A percentile compares a stretch with the other conserved stretches of the same genome.
Evolutionary conservation across 2,113 vertebrate genomes (phyloP).

Genomic region (Macquaria australasica): DNA sequence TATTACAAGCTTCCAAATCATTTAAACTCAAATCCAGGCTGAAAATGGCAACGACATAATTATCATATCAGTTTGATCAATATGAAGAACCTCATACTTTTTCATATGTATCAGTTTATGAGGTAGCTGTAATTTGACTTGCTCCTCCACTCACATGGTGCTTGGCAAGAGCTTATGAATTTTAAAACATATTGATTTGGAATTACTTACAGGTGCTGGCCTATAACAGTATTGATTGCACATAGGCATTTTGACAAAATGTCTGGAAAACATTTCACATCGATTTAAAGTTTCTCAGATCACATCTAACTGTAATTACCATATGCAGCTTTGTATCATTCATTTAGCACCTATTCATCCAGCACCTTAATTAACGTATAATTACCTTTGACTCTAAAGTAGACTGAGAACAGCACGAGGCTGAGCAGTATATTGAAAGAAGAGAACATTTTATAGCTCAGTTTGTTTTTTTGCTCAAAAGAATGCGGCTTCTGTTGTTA

Average conservation of each 20-base stretch:
- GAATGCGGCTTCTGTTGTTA: conserved; percentile 32
- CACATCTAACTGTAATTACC: conserved; percentile 37
- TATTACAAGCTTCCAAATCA: neutral
- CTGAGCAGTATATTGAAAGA: conserved; percentile 6
- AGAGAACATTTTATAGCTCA: conserved; percentile 9
- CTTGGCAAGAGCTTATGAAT: conserved; percentile 49
- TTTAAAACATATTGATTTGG: conserved; percentile 62
- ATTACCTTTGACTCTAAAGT: conserved; percentile 21
- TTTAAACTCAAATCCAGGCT: neutral
- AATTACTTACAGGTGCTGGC: conserved; percentile 59
- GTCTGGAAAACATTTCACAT: conserved; percentile 63
- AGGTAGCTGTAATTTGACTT: conserved; percentile 30
- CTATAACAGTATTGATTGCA: conserved; percentile 55
- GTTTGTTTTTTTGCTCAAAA: neutral
- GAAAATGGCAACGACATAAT: neutral
- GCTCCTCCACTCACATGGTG: conserved; percentile 12
- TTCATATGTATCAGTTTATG: neutral
- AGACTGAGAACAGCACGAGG: neutral
- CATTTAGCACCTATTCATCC: conserved; percentile 16
- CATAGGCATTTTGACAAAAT: conserved; percentile 54
- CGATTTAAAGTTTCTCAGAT: conserved; percentile 55
- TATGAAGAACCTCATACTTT: conserved; percentile 9
- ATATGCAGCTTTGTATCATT: conserved; percentile 11
- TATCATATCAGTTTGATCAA: conserved; percentile 23
- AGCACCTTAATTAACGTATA: conserved; percentile 34